Base-by-base conservation (phyloP, 1,140 invertebrate genomes). In the Teleopsis dalmanni region DNA sequence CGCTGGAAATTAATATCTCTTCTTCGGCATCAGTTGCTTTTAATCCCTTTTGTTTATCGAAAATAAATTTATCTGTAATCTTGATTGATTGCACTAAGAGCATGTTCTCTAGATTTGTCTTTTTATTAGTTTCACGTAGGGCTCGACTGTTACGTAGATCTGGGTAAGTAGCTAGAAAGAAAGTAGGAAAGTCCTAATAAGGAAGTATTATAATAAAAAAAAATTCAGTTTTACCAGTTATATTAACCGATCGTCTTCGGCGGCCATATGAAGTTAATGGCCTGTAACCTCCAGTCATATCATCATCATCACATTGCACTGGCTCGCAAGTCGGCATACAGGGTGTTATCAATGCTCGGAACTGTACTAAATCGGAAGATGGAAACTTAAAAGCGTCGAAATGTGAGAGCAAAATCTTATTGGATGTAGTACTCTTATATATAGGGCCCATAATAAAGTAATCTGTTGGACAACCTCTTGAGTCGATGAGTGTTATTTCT, bases 371-470 rank as follows among this genome's bases (percentile, higher is more conserved):
- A 70, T 93, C 90, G 1, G 90, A 92, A 25, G 89, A 90, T 1
- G 91, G 91, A 75, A 95, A 95, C 65, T 94, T 94, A 81, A 95
- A 95, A 14, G 91, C 91, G 65, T 95, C 91, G 74, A 95, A 94
- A 65, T 91, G 85, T 3, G 89, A 91, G 36, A 91, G 72, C 13
- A 95, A 75, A 50, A 68, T 57, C 56, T 88, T 88, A 71, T 82
- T 82, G 47, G 81, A 81, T 52, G 78, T 75, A 25, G 80, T 74
- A 22, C 88, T 85, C 72, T 92, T 90, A 71, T 87, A 86, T 44
- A 92, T 77, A 16, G 87, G 86, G 57, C 89, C 88, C 89, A 95
- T 91, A 65, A 94, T 94, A 64, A 89, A 84, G 57, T 90, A 84
- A 66, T 93, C 90, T n/a, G 89, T 93, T 4, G 91, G 90, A 71